Evolutionary conservation across 2,797 vertebrate species (phyloP).

Genomic region (Bradypus variegatus): DNA sequence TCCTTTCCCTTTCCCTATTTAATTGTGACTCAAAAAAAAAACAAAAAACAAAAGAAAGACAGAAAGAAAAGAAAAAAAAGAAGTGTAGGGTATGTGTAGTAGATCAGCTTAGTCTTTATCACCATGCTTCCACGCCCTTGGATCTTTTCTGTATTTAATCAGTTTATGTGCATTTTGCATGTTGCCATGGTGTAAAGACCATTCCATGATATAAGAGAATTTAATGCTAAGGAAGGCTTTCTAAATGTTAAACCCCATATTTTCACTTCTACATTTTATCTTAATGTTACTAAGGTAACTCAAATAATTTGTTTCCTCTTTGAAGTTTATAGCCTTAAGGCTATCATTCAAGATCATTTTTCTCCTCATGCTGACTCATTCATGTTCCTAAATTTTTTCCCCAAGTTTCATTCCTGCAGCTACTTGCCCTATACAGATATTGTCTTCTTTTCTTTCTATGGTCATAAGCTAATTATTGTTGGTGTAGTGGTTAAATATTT

Average conservation of each 20-base stretch:
- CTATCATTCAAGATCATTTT: not conserved
- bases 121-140: not conserved
- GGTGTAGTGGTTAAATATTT: not conserved
- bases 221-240: slow-evolving; percentile 33
- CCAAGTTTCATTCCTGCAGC: slow-evolving; percentile 18
- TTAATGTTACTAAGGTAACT: slow-evolving; percentile 54
- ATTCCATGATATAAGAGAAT: slow-evolving; percentile 25
- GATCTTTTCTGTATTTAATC: slow-evolving; percentile 47
- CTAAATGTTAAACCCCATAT: slow-evolving; percentile 28
- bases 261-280: slow-evolving; percentile 60
- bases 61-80: not conserved
- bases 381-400: not conserved
- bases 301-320: slow-evolving; percentile 61
- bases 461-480: not conserved
- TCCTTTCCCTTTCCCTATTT: not conserved
- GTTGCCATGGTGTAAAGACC: slow-evolving; percentile 54
- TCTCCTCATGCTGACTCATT: slow-evolving; percentile 48
- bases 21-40: slow-evolving; percentile 23
- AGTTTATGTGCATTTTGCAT: slow-evolving; percentile 36
- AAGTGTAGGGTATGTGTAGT: slow-evolving; percentile 7
- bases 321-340: slow-evolving; percentile 46
- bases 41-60: no score
- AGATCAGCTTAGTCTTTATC: not conserved
- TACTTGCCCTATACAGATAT: slow-evolving; percentile 20
- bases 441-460: slow-evolving; percentile 8